Conservation (phyloP, 2,888 invertebrate species). For the Drosophila nr. medialis region DNA sequence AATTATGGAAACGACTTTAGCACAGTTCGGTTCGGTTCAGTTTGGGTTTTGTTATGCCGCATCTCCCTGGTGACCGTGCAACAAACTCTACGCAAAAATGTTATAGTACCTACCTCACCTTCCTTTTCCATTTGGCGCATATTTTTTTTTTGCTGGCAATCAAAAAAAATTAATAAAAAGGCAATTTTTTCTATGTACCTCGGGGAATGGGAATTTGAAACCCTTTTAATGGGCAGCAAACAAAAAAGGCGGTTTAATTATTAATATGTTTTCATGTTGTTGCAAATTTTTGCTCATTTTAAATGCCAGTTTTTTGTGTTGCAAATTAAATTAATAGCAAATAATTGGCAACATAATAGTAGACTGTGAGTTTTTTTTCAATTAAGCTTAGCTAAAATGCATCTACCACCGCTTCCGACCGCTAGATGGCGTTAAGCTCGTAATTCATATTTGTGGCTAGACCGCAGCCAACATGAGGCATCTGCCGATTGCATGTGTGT, state of each 20-base stretch:
- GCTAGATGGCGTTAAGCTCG: conserved; percentile 17
- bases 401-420: background rate
- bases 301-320: conserved; percentile 37
- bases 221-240: conserved; percentile 32
- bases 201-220: conserved; percentile 28
- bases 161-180: background rate
- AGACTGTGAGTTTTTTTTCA: conserved; percentile 5
- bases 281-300: conserved; percentile 55
- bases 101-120: conserved; percentile 5
- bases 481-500: conserved; percentile 6
- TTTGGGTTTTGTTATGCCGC: conserved; percentile 44
- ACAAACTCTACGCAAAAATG: conserved; percentile 25
- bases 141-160: conserved; percentile 50
- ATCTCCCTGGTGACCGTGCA: conserved; percentile 21
- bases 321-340: conserved; percentile 67
- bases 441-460: conserved; percentile 54
- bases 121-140: background rate
- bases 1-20: conserved; percentile 59
- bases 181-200: conserved; percentile 11
- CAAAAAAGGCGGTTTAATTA: conserved; percentile 71
- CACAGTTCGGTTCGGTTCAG: conserved; percentile 19
- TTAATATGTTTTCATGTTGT: conserved; percentile 68
- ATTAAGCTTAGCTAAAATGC: background rate
- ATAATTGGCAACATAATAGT: conserved; percentile 25
- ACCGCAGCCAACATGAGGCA: conserved; percentile 39